Percentiles rank a stretch among this genome's conserved stretches.
Evolutionary conservation across 2,888 invertebrate genomes (phyloP).

Genomic region (Apamea monoglypha): DNA sequence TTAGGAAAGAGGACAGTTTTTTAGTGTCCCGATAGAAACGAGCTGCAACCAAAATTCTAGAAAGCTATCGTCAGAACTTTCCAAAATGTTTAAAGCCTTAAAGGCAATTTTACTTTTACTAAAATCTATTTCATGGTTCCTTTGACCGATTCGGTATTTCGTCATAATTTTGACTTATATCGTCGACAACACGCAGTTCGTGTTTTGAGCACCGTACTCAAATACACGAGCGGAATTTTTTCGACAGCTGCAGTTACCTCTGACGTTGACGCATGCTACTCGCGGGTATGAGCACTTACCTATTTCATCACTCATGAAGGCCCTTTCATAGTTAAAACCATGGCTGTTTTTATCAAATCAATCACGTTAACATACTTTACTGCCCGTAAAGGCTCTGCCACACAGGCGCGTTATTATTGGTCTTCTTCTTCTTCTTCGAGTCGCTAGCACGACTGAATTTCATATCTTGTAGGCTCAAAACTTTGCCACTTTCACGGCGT

Average conservation of each 20-base stretch:
- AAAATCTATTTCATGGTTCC: neutral
- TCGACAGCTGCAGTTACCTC: too few relatives aligned
- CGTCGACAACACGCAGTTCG: too few relatives aligned
- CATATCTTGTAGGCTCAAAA: too few relatives aligned
- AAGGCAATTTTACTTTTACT: neutral
- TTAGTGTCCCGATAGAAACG: neutral
- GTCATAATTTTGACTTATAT: neutral
- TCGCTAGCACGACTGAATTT: too few relatives aligned
- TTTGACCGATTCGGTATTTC: neutral
- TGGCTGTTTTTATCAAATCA: neutral
- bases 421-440: too few relatives aligned
- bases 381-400: neutral
- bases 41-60: neutral
- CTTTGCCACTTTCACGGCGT: too few relatives aligned
- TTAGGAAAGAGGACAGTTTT: neutral
- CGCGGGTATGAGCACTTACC: too few relatives aligned
- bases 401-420: too few relatives aligned
- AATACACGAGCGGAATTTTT: too few relatives aligned
- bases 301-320: neutral
- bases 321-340: neutral
- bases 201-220: too few relatives aligned
- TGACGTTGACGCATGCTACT: too few relatives aligned
- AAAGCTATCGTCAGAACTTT: neutral
- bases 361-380: neutral
- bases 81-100: neutral